A percentile compares a stretch with the other conserved stretches of the same genome.
phyloP scores from a whole-genome alignment of 2,113 vertebrate genomes.

The Platichthys flesus region DNA sequence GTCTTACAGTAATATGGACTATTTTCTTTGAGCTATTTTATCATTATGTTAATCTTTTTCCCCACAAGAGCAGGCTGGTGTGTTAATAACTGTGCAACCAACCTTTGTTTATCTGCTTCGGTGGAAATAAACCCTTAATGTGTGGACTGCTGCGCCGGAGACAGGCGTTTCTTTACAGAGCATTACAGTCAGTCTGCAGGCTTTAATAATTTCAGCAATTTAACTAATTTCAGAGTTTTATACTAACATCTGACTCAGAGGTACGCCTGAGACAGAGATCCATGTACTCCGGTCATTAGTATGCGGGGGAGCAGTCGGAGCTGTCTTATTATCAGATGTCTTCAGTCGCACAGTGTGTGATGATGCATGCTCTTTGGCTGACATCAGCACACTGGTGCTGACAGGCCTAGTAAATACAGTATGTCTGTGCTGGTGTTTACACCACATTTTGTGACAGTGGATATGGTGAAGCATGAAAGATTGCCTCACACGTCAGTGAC shows the following conservation, averaged over 20 bases:
- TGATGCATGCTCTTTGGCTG: slow-evolving; percentile 21
- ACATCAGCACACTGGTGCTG: slow-evolving; percentile 22
- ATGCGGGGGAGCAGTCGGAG: not conserved
- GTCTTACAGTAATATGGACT: not conserved
- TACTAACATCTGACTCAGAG: not conserved
- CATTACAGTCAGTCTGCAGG: not conserved
- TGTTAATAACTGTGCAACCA: not conserved
- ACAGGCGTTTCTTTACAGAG: not conserved
- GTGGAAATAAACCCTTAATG: slow-evolving; percentile 15
- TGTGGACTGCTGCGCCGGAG: slow-evolving; percentile 7
- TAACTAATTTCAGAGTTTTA: not conserved
- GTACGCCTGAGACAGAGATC: not conserved
- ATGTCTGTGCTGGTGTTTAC: not conserved
- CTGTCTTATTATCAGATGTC: slow-evolving; percentile 36
- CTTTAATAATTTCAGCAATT: not conserved
- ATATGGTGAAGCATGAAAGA: slow-evolving; percentile 6
- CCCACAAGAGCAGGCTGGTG: slow-evolving; percentile 4
- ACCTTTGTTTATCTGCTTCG: slow-evolving; percentile 44
- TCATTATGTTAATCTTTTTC: slow-evolving; percentile 23
- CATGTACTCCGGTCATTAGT: slow-evolving; percentile 7
- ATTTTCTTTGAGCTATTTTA: slow-evolving; percentile 37
- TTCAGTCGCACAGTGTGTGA: slow-evolving; percentile 30
- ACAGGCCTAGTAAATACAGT: slow-evolving; percentile 13
- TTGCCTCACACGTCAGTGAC: not conserved
- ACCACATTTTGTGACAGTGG: not conserved